Evolutionary conservation across 2,888 invertebrate species (phyloP), one percentile per base, ranked within the genome.

Genomic region (Ochropacha duplaris): DNA sequence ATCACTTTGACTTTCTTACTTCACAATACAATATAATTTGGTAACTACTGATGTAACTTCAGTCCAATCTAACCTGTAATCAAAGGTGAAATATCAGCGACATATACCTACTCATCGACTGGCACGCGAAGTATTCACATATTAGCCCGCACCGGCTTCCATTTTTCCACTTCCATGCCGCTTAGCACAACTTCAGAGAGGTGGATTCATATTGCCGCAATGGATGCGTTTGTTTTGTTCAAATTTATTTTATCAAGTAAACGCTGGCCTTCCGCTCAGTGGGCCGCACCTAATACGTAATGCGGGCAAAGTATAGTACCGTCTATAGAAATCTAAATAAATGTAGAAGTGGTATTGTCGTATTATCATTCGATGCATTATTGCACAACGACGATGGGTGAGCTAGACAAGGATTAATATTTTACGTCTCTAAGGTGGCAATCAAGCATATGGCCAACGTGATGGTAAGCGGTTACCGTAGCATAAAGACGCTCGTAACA

Each of bases 231-330:
- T 91, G 91, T 92, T 91, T 90, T 88, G 89, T 88, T 86, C 87
- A 87, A 90, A 91, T 91, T 90, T 90, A 92, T 92, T 92, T 92
- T 91, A 92, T 92, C 90, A 90, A 92, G 90, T 90, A 90, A 90
- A 89, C 85, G 87, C 83, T 83, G 86, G 90, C 78, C 79, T 87
- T 86, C 87, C 79, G 81, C 86, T 76, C 92, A 92, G 64, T 91
- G 91, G 80, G 68, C 79, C 71, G 90, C 66, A 81, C 66, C 65
- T 88, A 92, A 91, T 84, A 72, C 80, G 86, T 86, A 86, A 88
- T 90, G 87, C 87, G 87, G 84, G 87, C 75, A 78, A 68, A 78
- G 76, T 68, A 66, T 56, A 56, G 6, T 62, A 68, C 62, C 74
- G 66, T 70, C 62, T 9, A 44, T 19, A 44, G 44, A 44, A 19